Evolutionary conservation across 2,113 vertebrate genomes (phyloP), one percentile per base, ranked within the genome.

Genomic region (Upupa epops): DNA sequence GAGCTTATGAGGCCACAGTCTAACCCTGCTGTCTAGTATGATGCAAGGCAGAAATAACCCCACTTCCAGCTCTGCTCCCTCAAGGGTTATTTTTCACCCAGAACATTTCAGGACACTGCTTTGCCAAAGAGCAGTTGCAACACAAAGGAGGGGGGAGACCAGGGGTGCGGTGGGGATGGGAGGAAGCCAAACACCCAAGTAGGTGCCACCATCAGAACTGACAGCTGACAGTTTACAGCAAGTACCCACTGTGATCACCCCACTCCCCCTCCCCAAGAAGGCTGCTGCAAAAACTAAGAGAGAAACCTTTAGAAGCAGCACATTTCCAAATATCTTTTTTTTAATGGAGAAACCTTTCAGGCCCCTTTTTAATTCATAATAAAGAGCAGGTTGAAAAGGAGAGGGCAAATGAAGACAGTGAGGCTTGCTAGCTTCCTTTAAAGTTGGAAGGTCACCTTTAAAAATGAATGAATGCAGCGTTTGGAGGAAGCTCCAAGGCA

Each of bases 401-500:
- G 79, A 86, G 94, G 79, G 90, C 75, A 95, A 84, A 63, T 28
- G 73, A 95, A 95, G 81, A 72, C 63, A 42, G 36, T 19, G 71
- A 95, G 55, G 55, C 82, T 91, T 76, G 46, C 86, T 87, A 93
- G 52, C 68, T 94, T 83, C 78, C 78, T 95, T 96, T 95, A 91
- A 95, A 95, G 91, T 54, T 91, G 91, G 86, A 95, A 94, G 96
- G 91, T 95, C 93, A 94, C 83, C 89, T 96, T 95, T 96, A 96
- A 95, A 96, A 95, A 96, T 96, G 94, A 42, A 95, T 96, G 92
- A 95, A 80, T 79, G 78, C 74, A 74, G 78, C 9, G 4, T 90
- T 84, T 52, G 92, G 93, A 96, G 64, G 81, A 64, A 76, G 89
- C 82, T 96, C 74, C 68, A 40, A 94, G 91, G 89, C 89, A 94